A percentile compares a stretch with the other conserved stretches of the same genome.
These are phyloP conservation scores for Argyrosomus japonicus DNA, from an alignment of 2,113 vertebrate species.

Conservation along the genomic window DNA sequence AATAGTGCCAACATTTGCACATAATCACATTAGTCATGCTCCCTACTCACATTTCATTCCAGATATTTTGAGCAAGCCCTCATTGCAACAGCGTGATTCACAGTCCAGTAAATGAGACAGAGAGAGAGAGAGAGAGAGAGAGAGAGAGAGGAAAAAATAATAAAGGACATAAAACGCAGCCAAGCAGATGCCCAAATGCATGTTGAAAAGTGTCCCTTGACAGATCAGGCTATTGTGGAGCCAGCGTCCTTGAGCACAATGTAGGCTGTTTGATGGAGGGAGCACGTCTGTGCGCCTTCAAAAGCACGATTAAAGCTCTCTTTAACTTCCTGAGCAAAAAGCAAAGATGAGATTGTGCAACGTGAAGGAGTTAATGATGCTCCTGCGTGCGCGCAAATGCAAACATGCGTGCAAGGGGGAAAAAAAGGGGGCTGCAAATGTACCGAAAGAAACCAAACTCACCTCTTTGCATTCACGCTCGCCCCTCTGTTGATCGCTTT, in stretches of 20 bases:
- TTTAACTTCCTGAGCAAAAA: background rate
- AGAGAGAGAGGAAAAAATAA: background rate
- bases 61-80: conserved; percentile 7
- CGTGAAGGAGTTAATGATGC: background rate
- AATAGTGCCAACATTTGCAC: conserved; percentile 26
- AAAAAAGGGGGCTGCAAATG: background rate
- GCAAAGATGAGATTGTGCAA: background rate
- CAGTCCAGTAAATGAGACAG: background rate
- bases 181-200: conserved; percentile 2
- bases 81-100: conserved; percentile 27
- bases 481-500: conserved; percentile 53
- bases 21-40: conserved; percentile 48
- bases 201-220: conserved; percentile 31
- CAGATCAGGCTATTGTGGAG: conserved; percentile 42
- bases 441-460: conserved; percentile 45
- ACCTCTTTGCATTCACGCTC: conserved; percentile 77
- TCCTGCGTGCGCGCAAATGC: background rate
- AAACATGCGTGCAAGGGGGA: background rate
- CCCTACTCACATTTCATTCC: conserved; percentile 25
- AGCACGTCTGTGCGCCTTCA: background rate
- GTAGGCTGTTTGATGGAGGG: conserved; percentile 26
- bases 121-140: no score
- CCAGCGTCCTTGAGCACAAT: conserved; percentile 42
- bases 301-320: conserved; percentile 16
- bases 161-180: conserved; percentile 1